phyloP scores from a whole-genome alignment of 1,140 invertebrate genomes.

The Drosophila parvula region DNA sequence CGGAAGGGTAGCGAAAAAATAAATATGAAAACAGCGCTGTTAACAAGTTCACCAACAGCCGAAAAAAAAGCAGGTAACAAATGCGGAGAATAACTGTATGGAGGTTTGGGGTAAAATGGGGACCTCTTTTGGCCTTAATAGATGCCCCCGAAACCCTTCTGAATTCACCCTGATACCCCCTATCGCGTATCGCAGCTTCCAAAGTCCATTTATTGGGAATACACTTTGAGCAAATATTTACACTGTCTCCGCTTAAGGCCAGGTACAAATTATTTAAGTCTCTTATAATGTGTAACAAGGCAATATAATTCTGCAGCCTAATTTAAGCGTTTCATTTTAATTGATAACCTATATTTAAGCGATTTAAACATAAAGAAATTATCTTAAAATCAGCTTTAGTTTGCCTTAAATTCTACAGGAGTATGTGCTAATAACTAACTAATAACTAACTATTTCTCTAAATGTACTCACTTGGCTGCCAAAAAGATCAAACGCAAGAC shows the following conservation, averaged over 20 bases:
- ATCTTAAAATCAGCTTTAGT: neutral
- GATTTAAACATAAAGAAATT: too few species aligned
- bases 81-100: constrained; percentile 27
- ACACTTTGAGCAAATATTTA: neutral
- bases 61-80: constrained; percentile 60
- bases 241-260: too few species aligned
- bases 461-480: constrained; percentile 32
- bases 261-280: neutral
- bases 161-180: constrained; percentile 32
- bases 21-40: constrained; percentile 73
- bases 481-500: constrained; percentile 78
- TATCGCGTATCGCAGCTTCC: constrained; percentile 13
- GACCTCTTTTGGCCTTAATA: constrained; percentile 27
- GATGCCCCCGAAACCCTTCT: constrained; percentile 33
- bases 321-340: too few species aligned
- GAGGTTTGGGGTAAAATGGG: constrained; percentile 11
- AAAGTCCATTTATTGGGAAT: constrained; percentile 17
- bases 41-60: constrained; percentile 73
- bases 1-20: constrained; percentile 59
- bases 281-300: neutral
- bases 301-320: neutral
- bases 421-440: too few species aligned
- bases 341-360: too few species aligned
- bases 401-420: too few species aligned
- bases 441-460: neutral